phyloP scores from a whole-genome alignment of 2,888 invertebrate species.

The Cerastis leucographa region DNA sequence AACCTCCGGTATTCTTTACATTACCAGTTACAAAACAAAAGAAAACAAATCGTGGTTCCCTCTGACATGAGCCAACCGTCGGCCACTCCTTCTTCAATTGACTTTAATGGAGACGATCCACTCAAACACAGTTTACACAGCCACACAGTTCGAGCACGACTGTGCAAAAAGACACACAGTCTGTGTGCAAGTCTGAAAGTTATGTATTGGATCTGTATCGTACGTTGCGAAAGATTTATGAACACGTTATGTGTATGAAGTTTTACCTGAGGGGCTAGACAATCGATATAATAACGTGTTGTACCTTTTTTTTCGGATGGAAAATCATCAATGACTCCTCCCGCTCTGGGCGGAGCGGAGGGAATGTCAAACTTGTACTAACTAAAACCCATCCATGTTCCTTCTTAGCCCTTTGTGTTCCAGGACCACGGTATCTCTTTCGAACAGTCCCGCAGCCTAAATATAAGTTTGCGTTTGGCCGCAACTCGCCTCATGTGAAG shows the following conservation, averaged over 20 bases:
- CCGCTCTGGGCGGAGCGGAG: too few relatives aligned
- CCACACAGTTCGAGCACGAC: slow-evolving; percentile 29
- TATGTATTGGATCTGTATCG: not conserved
- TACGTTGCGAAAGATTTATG: slow-evolving; percentile 9
- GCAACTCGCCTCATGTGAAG: too few relatives aligned
- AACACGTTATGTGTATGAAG: not conserved
- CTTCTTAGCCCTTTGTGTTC: too few relatives aligned
- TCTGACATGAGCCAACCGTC: slow-evolving; percentile 66
- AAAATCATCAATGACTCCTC: too few relatives aligned
- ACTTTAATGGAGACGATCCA: slow-evolving; percentile 80
- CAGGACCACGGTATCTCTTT: too few relatives aligned
- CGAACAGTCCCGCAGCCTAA: too few relatives aligned
- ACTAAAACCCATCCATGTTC: too few relatives aligned
- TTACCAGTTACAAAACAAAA: not conserved
- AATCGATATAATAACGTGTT: not conserved
- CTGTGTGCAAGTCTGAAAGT: not conserved
- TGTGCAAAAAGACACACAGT: slow-evolving; percentile 49
- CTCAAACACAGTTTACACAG: slow-evolving; percentile 60
- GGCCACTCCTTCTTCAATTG: slow-evolving; percentile 81
- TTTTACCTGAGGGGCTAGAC: not conserved
- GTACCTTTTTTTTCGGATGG: too few relatives aligned
- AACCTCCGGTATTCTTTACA: not conserved
- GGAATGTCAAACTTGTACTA: too few relatives aligned
- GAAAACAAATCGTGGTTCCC: slow-evolving; percentile 35
- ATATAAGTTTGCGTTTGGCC: too few relatives aligned